Base-by-base conservation (phyloP, 2,888 invertebrate genomes). In the Xestobium rufovillosum region DNA sequence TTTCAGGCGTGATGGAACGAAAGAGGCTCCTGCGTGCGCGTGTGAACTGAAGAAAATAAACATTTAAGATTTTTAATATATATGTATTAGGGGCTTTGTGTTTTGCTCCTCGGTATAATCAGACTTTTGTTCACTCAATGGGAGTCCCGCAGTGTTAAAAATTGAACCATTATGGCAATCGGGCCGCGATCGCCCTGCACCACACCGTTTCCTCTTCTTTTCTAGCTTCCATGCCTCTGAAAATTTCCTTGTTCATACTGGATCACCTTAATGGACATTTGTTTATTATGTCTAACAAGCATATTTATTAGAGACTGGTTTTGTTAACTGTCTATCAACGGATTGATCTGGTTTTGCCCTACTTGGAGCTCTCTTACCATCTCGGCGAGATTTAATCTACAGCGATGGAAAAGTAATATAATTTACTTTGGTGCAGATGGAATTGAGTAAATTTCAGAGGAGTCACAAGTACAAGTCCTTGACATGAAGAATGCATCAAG, bases 101-200 rank as follows among this genome's bases (percentile, higher is more conserved):
- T 61, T 58, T 54, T 55, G 53, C 51, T 55, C 52, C 42, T 43
- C 47, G 46, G 48, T 49, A 60, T 63, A 63, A 63, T 61, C 57
- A 55, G 58, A 53, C 57, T 57, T 52, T 63, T 63, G 63, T 63
- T 59, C 56, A 53, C 50, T 64, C 59, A 65, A 66, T 65, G 61
- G 66, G 59, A 56, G 55, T 61, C 65, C 63, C 52, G 66, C 59
- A 47, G 66, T 53, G 66, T 63, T 63, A 65, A 65, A 66, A 65
- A 66, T 66, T 64, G 61, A 63, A 63, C 63, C 60, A 65, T 66
- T 66, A 64, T 59, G 52, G 57, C 61, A 60, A 63, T 63, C 61
- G 50, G 52, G 45, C 47, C 50, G 47, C 42, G 54, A 57, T 60
- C 59, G 45, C 45, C 36, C 37, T 34, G 11, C 9, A 34, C n/a